Percentiles rank a stretch among this genome's conserved stretches.
Conservation (phyloP, 2,888 invertebrate species). For the Girardia tigrina region DNA sequence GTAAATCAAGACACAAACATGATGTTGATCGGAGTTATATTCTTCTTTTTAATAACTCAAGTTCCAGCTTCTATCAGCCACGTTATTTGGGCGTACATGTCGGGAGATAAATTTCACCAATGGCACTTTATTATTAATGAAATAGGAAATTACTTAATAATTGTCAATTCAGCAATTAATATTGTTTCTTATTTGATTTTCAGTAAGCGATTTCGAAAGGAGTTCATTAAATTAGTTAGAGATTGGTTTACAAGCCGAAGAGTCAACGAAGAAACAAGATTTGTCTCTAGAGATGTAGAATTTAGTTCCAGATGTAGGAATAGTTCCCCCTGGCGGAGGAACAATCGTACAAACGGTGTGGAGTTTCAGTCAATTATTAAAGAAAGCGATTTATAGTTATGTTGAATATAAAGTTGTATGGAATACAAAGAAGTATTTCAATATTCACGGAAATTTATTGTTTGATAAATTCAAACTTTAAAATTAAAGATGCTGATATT, state of each 20-base stretch:
- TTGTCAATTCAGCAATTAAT: not conserved
- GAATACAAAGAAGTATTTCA: no score
- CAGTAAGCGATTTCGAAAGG: not conserved
- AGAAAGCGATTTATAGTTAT: no score
- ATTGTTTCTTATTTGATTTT: not conserved
- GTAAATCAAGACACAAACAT: not conserved
- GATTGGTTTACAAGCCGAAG: not conserved
- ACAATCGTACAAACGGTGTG: not conserved
- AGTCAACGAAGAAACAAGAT: not conserved
- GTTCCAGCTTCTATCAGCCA: conserved; percentile 8
- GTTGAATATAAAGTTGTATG: no score
- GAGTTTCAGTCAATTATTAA: not conserved
- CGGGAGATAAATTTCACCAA: conserved; percentile 5
- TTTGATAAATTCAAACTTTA: no score
- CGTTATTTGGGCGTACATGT: not conserved
- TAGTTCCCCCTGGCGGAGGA: not conserved
- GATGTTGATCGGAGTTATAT: conserved; percentile 10
- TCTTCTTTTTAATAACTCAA: conserved; percentile 8
- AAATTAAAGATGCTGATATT: no score
- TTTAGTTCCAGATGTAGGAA: not conserved
- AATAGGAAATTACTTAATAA: conserved; percentile 6
- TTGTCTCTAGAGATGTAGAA: not conserved
- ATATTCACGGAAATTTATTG: no score
- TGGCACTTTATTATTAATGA: conserved; percentile 8
- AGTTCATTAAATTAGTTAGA: not conserved